Conservation (phyloP, 1,140 invertebrate species). For the Heliconius hermathena region DNA sequence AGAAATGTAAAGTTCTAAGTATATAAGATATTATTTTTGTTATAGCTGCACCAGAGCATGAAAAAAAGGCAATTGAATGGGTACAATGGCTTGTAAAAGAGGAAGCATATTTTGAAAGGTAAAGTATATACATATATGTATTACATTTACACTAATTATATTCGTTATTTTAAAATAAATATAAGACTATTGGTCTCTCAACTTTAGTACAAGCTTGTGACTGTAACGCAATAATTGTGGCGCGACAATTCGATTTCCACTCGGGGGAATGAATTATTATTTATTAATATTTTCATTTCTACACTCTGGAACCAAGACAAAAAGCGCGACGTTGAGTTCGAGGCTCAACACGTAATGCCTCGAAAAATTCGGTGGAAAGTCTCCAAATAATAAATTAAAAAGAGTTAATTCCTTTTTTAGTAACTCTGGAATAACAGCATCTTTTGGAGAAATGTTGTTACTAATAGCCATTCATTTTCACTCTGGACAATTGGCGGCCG, state of each 20-base stretch:
- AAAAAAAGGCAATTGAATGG: slow-evolving; percentile 96
- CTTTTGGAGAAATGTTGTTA: slow-evolving; percentile 97
- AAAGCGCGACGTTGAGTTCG: too few species aligned
- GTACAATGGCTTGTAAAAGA: slow-evolving; percentile 95
- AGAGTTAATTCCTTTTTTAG: slow-evolving; percentile 63
- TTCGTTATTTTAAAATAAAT: neutral
- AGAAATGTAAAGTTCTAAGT: neutral
- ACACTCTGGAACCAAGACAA: too few species aligned
- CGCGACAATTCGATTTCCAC: too few species aligned
- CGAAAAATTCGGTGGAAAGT: neutral
- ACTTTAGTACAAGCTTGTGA: too few species aligned
- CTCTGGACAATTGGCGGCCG: slow-evolving; percentile 94
- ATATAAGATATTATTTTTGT: slow-evolving; percentile 18
- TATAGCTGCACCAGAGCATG: slow-evolving; percentile 87
- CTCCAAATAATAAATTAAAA: neutral
- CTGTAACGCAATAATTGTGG: too few species aligned
- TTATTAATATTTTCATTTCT: too few species aligned
- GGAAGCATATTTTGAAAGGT: slow-evolving; percentile 92
- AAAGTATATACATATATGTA: slow-evolving; percentile 13
- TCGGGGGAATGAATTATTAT: too few species aligned
- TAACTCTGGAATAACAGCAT: slow-evolving; percentile 89
- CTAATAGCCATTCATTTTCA: slow-evolving; percentile 98
- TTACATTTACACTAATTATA: neutral
- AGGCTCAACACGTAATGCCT: too few species aligned
- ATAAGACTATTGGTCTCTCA: too few species aligned